phyloP scores from a whole-genome alignment of 2,797 vertebrate genomes.

The Okamejei kenojei region DNA sequence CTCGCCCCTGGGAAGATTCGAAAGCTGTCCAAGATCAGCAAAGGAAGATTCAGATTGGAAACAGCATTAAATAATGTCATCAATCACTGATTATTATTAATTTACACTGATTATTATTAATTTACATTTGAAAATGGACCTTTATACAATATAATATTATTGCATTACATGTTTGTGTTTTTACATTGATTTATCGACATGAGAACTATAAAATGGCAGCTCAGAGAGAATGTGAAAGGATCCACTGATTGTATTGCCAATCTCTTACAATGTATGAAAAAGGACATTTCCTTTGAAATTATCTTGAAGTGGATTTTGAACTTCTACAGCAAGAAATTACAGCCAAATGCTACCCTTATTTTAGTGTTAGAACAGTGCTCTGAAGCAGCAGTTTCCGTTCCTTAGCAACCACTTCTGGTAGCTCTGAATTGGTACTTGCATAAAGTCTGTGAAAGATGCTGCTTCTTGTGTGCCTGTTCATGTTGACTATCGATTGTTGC shows the following conservation, averaged over 20 bases:
- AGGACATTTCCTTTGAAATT: not conserved
- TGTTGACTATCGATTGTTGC: not conserved
- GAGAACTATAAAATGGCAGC: not conserved
- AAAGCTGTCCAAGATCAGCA: conserved; percentile 54
- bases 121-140: too few relatives aligned
- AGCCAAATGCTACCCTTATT: not conserved
- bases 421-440: not conserved
- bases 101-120: not conserved
- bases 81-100: not conserved
- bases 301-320: not conserved
- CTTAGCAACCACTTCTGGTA: conserved; percentile 10
- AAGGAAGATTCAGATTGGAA: conserved; percentile 40
- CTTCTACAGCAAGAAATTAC: not conserved
- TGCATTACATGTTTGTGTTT: not conserved
- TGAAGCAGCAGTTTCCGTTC: conserved; percentile 5
- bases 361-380: not conserved
- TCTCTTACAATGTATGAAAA: not conserved
- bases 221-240: not conserved
- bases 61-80: not conserved
- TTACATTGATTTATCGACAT: not conserved
- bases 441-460: not conserved
- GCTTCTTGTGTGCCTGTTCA: not conserved
- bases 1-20: conserved; percentile 86
- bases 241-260: not conserved
- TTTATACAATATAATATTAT: not conserved